A percentile compares a stretch with the other conserved stretches of the same genome.
These are phyloP conservation scores for Prochilodus magdalenae DNA, from an alignment of 2,113 vertebrate genomes.

Conservation along the genomic window DNA sequence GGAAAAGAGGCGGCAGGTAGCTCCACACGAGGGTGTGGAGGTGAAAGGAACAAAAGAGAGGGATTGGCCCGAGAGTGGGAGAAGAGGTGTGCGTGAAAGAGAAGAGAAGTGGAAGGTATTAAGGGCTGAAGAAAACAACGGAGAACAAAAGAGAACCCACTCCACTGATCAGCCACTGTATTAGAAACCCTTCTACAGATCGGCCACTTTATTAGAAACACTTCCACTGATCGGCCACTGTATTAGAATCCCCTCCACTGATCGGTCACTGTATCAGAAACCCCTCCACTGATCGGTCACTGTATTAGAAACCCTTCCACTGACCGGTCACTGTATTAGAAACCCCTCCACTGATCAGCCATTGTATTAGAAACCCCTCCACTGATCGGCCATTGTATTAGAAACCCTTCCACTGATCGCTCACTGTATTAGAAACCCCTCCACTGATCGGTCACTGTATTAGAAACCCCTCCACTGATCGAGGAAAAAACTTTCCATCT, in stretches of 20 bases:
- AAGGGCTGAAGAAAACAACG: background rate
- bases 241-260: too few species aligned
- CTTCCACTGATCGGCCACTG: too few species aligned
- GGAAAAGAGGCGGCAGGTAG: background rate
- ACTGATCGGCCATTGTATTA: background rate
- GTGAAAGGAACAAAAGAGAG: slow-evolving; percentile 13
- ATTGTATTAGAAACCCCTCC: background rate
- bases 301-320: too few species aligned
- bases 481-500: too few species aligned
- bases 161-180: background rate
- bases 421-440: too few species aligned
- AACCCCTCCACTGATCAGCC: too few species aligned
- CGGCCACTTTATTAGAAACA: too few species aligned
- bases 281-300: too few species aligned
- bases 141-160: slow-evolving; percentile 46
- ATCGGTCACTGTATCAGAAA: too few species aligned
- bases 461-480: too few species aligned
- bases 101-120: background rate
- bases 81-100: slow-evolving; percentile 7
- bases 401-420: background rate
- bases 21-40: background rate
- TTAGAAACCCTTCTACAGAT: too few species aligned
- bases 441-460: background rate
- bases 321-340: too few species aligned
- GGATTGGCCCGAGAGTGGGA: slow-evolving; percentile 2